A percentile compares a stretch with the other conserved stretches of the same genome.
These are phyloP conservation scores for Syrista parreyssii DNA, from an alignment of 2,888 invertebrate species.

Conservation along the genomic window DNA sequence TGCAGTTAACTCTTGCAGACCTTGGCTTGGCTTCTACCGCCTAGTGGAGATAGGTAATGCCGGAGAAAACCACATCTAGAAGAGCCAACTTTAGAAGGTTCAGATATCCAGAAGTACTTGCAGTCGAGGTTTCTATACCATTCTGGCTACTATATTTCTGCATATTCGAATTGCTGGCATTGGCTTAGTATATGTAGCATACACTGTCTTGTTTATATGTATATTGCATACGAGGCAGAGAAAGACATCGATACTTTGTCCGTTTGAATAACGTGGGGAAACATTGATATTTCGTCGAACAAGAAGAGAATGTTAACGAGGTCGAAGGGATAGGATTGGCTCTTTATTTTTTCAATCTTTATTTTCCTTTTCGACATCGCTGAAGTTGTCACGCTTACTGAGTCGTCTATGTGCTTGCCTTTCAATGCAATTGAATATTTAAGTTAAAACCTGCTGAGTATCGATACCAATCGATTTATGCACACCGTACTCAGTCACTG, in stretches of 20 bases:
- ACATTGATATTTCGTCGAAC: slow-evolving; percentile 28
- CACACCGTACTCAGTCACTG: not conserved
- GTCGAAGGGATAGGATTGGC: slow-evolving; percentile 27
- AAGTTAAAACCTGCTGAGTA: not conserved
- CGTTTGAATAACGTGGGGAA: not conserved
- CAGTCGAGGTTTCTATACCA: not conserved
- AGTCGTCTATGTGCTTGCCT: not conserved
- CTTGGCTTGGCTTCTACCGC: not conserved
- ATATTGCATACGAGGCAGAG: not conserved
- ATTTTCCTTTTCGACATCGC: not conserved
- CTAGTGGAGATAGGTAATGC: not conserved
- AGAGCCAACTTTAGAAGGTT: slow-evolving; percentile 43
- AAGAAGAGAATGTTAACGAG: slow-evolving; percentile 44
- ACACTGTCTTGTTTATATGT: not conserved
- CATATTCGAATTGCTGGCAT: not conserved
- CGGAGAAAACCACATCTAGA: slow-evolving; percentile 43
- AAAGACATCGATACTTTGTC: not conserved
- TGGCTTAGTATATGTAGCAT: not conserved
- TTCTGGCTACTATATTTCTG: not conserved
- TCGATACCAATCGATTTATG: slow-evolving; percentile 3
- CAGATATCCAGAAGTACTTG: not conserved
- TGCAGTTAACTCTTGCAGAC: slow-evolving; percentile 35
- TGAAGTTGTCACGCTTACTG: not conserved
- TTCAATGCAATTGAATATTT: slow-evolving; percentile 1
- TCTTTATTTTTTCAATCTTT: not conserved